phyloP scores from a whole-genome alignment of 2,888 invertebrate species.

The Latrodectus hesperus region DNA sequence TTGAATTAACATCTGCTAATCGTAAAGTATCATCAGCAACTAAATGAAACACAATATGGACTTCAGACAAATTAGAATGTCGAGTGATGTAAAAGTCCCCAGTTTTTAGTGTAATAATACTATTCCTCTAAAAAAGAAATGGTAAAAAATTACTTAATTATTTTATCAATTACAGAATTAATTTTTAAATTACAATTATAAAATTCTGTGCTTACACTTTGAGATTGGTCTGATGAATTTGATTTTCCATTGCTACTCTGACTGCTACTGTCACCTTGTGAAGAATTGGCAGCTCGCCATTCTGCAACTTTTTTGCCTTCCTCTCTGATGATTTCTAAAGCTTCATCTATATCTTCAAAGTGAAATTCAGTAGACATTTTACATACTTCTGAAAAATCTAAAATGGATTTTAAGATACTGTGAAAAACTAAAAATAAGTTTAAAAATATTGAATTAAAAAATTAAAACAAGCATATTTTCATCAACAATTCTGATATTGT shows the following conservation, averaged over 20 bases:
- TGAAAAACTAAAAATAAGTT: too few species aligned
- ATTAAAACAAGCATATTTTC: too few species aligned
- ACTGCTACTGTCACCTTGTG: slow-evolving; percentile 57
- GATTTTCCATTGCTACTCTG: slow-evolving; percentile 65
- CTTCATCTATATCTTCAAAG: slow-evolving; percentile 89
- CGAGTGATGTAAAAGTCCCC: slow-evolving; percentile 86
- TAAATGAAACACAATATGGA: slow-evolving; percentile 96
- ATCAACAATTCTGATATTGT: too few species aligned
- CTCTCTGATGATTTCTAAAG: slow-evolving; percentile 81
- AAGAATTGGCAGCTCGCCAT: slow-evolving; percentile 65
- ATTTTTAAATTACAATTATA: not conserved
- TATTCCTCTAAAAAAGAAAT: slow-evolving; percentile 72
- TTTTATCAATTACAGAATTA: not conserved
- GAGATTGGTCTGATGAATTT: slow-evolving; percentile 31
- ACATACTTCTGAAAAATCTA: slow-evolving; percentile 83
- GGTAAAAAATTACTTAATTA: too few species aligned
- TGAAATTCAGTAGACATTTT: slow-evolving; percentile 94
- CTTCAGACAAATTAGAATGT: slow-evolving; percentile 95
- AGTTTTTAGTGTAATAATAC: slow-evolving; percentile 80
- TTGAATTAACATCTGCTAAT: slow-evolving; percentile 90
- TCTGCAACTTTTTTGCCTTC: slow-evolving; percentile 56
- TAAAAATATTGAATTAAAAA: too few species aligned
- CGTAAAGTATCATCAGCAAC: slow-evolving; percentile 85
- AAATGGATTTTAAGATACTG: not conserved
- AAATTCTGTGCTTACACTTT: slow-evolving; percentile 19